Percentiles rank a stretch among this genome's conserved stretches.
phyloP scores from a whole-genome alignment of 2,888 invertebrate genomes.

The Notodonta dromedarius region DNA sequence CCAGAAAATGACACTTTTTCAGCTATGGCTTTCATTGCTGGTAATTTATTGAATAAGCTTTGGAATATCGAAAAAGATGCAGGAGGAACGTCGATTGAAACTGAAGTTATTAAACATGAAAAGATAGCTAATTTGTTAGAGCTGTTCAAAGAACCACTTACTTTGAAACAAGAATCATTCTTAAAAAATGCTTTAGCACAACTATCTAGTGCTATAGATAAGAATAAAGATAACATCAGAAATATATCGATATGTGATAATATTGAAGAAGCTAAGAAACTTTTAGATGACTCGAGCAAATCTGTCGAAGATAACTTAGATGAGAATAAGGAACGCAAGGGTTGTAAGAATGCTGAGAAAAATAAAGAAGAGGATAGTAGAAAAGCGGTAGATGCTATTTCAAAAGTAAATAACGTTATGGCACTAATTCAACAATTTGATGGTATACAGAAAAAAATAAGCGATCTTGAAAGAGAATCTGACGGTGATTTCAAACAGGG shows the following conservation, averaged over 20 bases:
- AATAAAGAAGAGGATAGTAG: conserved; percentile 13
- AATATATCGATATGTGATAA: conserved; percentile 66
- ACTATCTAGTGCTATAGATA: conserved; percentile 61
- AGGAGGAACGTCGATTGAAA: conserved; percentile 57
- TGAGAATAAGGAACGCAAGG: conserved; percentile 13
- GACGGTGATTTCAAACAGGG: conserved; percentile 7
- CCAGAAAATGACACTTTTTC: conserved; percentile 74
- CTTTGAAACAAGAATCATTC: conserved; percentile 68
- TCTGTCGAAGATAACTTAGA: conserved; percentile 8
- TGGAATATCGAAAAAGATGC: conserved; percentile 74
- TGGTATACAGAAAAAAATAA: conserved; percentile 51
- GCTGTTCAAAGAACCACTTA: conserved; percentile 72
- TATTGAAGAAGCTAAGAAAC: conserved; percentile 43
- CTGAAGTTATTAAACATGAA: conserved; percentile 65
- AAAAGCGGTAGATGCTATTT: conserved; percentile 47
- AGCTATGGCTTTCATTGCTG: conserved; percentile 77
- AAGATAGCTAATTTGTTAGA: conserved; percentile 70
- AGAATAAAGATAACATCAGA: conserved; percentile 48
- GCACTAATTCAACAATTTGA: conserved; percentile 66
- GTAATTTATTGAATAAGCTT: conserved; percentile 72
- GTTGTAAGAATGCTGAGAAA: conserved; percentile 18
- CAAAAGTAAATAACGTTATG: conserved; percentile 63
- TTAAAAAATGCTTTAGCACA: conserved; percentile 68
- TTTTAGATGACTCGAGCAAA: conserved; percentile 21
- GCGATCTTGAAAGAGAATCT: conserved; percentile 24